Conservation (phyloP, 1,140 invertebrate genomes). For the Geopemphigus sp. region DNA sequence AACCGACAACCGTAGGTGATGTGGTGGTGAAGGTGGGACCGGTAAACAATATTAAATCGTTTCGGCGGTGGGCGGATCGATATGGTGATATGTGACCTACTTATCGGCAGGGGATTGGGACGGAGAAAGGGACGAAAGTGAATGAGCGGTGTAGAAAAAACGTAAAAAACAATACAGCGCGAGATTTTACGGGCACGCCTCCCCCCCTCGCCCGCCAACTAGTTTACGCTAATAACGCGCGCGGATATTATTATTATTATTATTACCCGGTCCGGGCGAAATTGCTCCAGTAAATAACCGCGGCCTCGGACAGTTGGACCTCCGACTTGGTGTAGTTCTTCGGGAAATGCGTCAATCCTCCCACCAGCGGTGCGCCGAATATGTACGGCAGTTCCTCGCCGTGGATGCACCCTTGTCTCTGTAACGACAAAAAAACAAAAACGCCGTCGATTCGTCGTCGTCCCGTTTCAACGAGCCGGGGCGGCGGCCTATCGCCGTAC, state of each 20-base stretch:
- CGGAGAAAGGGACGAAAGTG: too few relatives aligned
- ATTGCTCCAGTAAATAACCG: constrained; percentile 95
- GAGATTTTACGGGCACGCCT: too few relatives aligned
- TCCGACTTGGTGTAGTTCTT: constrained; percentile 89
- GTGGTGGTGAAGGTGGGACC: too few relatives aligned
- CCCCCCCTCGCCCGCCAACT: too few relatives aligned
- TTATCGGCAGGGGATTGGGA: not conserved
- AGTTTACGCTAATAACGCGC: constrained; percentile 32
- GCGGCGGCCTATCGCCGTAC: too few relatives aligned
- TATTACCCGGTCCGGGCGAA: constrained; percentile 94
- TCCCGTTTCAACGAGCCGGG: too few relatives aligned
- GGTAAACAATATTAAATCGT: constrained; percentile 19
- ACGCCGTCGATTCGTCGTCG: not conserved
- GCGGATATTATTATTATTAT: too few relatives aligned
- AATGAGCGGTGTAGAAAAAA: too few relatives aligned
- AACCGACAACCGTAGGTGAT: too few relatives aligned
- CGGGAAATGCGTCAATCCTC: constrained; percentile 72
- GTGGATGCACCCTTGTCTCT: constrained; percentile 83
- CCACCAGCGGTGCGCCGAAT: constrained; percentile 78
- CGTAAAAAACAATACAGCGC: not conserved
- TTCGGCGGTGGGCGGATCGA: not conserved
- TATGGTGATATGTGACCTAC: not conserved
- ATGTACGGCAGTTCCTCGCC: constrained; percentile 91
- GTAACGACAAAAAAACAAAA: constrained; percentile 52
- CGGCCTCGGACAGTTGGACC: constrained; percentile 81